Evolutionary conservation across 53 echinoderm and acorn worm species (phyloP).

Genomic region (Actinopyga echinites): DNA sequence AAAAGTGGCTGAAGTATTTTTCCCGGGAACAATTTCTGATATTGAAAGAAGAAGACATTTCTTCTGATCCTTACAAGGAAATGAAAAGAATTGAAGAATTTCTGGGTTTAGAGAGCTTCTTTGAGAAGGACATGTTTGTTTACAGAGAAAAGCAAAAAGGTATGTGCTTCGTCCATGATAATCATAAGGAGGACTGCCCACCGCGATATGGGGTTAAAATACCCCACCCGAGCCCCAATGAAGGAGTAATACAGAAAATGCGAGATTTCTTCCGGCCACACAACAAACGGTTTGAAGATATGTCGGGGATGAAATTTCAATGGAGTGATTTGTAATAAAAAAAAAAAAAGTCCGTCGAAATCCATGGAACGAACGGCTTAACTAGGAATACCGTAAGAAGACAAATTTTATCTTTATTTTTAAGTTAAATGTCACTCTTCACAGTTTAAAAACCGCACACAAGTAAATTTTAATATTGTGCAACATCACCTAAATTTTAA

Average conservation of each 20-base stretch:
- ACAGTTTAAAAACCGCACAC: too few relatives aligned
- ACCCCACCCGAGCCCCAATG: not conserved
- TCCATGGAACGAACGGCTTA: too few relatives aligned
- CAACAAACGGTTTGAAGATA: constrained; percentile 25
- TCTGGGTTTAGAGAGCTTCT: not conserved
- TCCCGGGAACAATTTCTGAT: constrained; percentile 18
- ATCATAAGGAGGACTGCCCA: not conserved
- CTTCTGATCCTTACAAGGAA: not conserved
- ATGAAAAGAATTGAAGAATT: not conserved
- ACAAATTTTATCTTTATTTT: too few relatives aligned
- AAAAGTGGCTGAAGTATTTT: constrained; percentile 12
- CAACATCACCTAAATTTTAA: too few relatives aligned
- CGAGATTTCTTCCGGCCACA: constrained; percentile 35
- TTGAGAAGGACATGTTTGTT: constrained; percentile 14
- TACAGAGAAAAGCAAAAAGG: not conserved
- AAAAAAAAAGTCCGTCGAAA: too few relatives aligned
- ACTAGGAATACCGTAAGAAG: too few relatives aligned
- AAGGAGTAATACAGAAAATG: not conserved
- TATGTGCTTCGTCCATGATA: not conserved
- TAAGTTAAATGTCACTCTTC: too few relatives aligned
- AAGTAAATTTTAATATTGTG: too few relatives aligned
- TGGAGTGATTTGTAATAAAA: not conserved
- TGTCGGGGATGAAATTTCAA: not conserved
- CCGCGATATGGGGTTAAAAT: not conserved
- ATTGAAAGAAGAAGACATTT: constrained; percentile 21